Evolutionary conservation across 2,113 vertebrate genomes (phyloP), one percentile per base, ranked within the genome.

Genomic region (Pteruthius melanotis): DNA sequence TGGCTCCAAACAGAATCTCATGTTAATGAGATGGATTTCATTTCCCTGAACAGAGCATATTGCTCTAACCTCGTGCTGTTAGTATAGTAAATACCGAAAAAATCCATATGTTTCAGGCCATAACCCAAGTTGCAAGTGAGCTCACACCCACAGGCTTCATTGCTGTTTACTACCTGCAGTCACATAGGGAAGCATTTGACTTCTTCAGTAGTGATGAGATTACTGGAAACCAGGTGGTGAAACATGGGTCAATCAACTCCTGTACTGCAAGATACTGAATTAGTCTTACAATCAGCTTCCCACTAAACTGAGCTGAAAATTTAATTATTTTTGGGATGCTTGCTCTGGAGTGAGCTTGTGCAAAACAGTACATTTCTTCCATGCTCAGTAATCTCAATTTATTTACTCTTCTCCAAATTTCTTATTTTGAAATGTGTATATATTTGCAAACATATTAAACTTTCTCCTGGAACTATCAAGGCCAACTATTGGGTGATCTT

Each of bases 21-120:
- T 17, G 45, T 37, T 37, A 49, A 28, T 15, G 30, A 53, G n/a
- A 72, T 45, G 4, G 53, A 53, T 47, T 79, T 30, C 4, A 28
- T 83, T 68, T 49, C 28, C 53, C 76, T 45, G 40, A 47, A n/a
- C 0, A 0, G 7, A 31, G 44, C 9, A 6, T 27, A 23, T 27
- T 28, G 52, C 15, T 20, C 21, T 17, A 30, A 52, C 17, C 44
- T 59, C 19, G 31, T 45, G 35, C 33, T 76, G 15, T 23, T 39
- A 10, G 35, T 27, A 2, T 1, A 21, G 52, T 21, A 40, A 72
- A 60, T 26, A 47, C 24, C 16, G 39, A 33, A 61, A n/a, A 79
- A 44, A 33, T 33, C 21, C 69, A 4, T 7, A 3, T 31, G 11
- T 74, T 74, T 72, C 76, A 39, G 63, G 33, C 8, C 4, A 0